Evolutionary conservation across 2,888 invertebrate genomes (phyloP).

Genomic region (Drosophila infuscata): DNA sequence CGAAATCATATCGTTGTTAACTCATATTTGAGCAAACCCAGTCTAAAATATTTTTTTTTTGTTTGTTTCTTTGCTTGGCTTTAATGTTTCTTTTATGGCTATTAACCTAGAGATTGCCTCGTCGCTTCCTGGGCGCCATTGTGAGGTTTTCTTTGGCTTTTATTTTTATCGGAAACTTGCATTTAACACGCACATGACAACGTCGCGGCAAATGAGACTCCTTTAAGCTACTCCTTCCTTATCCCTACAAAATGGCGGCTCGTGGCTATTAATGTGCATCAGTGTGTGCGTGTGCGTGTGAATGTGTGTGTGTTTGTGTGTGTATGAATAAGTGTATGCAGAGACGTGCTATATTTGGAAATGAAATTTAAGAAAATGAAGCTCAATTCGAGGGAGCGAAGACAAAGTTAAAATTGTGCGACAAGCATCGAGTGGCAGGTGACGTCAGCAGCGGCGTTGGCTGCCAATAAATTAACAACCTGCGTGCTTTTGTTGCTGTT

Average conservation of each 20-base stretch:
- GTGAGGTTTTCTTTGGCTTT: constrained; percentile 23
- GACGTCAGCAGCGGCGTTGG: constrained; percentile 40
- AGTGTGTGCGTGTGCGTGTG: neutral
- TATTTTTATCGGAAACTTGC: constrained; percentile 66
- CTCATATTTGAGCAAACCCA: neutral
- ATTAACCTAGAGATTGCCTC: constrained; percentile 45
- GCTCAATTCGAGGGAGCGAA: constrained; percentile 17
- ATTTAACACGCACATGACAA: constrained; percentile 72
- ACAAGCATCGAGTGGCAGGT: constrained; percentile 31
- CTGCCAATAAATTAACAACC: constrained; percentile 50
- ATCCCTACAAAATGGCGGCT: constrained; percentile 36
- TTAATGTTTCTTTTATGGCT: constrained; percentile 53
- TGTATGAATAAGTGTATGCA: constrained; percentile 20
- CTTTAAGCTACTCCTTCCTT: constrained; percentile 17
- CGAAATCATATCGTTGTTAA: constrained; percentile 1
- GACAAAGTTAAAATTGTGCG: constrained; percentile 19
- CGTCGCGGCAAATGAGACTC: constrained; percentile 31
- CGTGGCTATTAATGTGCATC: constrained; percentile 4
- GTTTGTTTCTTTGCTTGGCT: constrained; percentile 24
- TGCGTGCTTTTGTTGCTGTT: constrained; percentile 21
- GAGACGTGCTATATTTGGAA: constrained; percentile 72
- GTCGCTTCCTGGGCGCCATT: constrained; percentile 21
- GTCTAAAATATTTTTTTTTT: constrained; percentile 4
- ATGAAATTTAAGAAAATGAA: constrained; percentile 69
- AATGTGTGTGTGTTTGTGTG: neutral